These are phyloP conservation scores for Gambusia holbrooki DNA, from an alignment of 2,113 vertebrate genomes.

Conservation along the genomic window DNA sequence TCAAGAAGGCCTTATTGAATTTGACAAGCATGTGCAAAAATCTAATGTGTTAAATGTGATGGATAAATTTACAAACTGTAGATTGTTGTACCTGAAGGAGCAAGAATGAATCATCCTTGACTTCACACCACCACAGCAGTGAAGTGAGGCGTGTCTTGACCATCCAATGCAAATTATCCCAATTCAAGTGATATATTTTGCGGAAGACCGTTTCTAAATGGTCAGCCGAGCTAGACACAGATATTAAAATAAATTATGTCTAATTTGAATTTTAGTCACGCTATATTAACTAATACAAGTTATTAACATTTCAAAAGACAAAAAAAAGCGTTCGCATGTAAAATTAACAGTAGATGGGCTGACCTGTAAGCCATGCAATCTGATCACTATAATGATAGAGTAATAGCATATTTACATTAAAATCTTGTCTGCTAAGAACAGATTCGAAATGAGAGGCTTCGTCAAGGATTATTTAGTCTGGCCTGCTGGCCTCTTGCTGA, in stretches of 20 bases:
- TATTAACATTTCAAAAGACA: conserved; percentile 99
- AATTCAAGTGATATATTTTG: conserved; percentile 98
- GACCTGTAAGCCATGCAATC: conserved; percentile 98
- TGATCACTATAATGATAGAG: conserved; percentile 99
- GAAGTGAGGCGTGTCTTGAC: conserved; percentile 90
- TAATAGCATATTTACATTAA: conserved; percentile 99
- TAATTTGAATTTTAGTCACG: conserved; percentile 99
- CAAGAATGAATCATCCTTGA: conserved; percentile 84
- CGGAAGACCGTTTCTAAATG: conserved; percentile 98
- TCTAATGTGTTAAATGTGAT: conserved; percentile 62
- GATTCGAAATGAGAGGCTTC: conserved; percentile 99
- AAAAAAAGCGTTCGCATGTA: conserved; percentile 98
- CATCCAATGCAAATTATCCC: conserved; percentile 95
- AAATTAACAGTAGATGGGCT: conserved; percentile 99
- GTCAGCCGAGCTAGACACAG: conserved; percentile 99
- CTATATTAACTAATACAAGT: conserved; percentile 99
- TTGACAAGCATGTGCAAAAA: conserved; percentile 29
- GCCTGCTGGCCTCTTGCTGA: conserved; percentile 96
- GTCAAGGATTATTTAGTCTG: conserved; percentile 99
- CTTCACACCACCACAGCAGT: conserved; percentile 89
- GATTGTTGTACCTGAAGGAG: conserved; percentile 69
- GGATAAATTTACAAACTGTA: conserved; percentile 68
- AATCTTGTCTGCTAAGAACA: conserved; percentile 98
- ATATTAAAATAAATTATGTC: conserved; percentile 99
- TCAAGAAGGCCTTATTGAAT: conserved; percentile 3